Base-by-base conservation (phyloP, 2,113 vertebrate genomes). In the Ardeotis arabs region DNA sequence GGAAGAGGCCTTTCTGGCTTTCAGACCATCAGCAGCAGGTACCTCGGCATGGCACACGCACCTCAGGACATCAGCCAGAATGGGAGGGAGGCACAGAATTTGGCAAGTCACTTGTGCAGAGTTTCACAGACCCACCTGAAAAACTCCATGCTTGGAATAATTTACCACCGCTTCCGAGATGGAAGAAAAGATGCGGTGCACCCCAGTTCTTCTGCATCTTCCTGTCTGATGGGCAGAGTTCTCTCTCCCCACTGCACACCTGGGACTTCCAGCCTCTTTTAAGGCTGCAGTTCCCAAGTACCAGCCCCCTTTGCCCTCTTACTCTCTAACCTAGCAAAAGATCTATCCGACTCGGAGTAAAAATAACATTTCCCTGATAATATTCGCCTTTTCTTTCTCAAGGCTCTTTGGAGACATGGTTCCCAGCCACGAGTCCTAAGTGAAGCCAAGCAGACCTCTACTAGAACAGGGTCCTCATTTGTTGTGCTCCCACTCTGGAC, bases 21-120 rank as follows among this genome's bases (percentile, higher is more conserved):
- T 66, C 52, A 67, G 41, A 59, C 17, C 19, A 39, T 17, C n/a
- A 15, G 60, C 39, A 88, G 67, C 24, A 86, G 69, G 22, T 41
- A 24, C 24, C 31, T 19, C 20, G 4, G n/a, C 18, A 76, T 35
- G 50, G 16, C 5, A 1, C 2, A 2, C 3, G 24, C 21, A 29
- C 22, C 6, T 18, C 44, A 75, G 80, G 35, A 27, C 13, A 0
- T 29, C 44, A 63, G 56, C 6, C 45, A 90, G 24, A 66, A 14
- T 1, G 5, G 44, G 33, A 74, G 9, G 31, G 29, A 60, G 28
- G n/a, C 68, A 66, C 31, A 41, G n/a, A 55, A 20, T 59, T 45
- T n/a, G 33, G 45, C 45, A 84, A 66, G 27, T 24, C 58, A 11
- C 14, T 45, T 39, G 14, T 14, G 7, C 12, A 35, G 33, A 78